phyloP scores from a whole-genome alignment of 2,113 vertebrate genomes.

The Sinocyclocheilus maitianheensis region DNA sequence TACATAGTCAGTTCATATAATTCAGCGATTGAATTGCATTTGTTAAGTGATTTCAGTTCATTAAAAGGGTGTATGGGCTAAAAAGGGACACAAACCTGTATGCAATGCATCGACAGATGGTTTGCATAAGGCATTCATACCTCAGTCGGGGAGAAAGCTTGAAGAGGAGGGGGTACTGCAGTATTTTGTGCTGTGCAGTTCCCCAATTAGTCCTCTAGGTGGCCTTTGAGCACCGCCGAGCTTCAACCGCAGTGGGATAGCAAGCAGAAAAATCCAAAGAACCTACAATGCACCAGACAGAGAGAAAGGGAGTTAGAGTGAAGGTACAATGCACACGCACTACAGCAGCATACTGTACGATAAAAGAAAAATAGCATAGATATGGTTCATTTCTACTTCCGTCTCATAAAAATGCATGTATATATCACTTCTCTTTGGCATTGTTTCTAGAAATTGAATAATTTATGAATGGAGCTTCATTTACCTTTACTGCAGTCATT shows the following conservation, averaged over 20 bases:
- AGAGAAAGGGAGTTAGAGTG: constrained; percentile 25
- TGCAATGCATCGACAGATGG: constrained; percentile 41
- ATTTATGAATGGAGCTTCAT: constrained; percentile 27
- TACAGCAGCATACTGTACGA: constrained; percentile 30
- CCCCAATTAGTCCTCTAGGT: constrained; percentile 62
- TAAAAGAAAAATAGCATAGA: not conserved
- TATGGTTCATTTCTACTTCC: not conserved
- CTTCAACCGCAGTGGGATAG: constrained; percentile 51
- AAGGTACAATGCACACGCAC: constrained; percentile 35
- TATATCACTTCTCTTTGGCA: not conserved
- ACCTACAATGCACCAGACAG: constrained; percentile 41
- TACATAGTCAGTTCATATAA: constrained; percentile 2
- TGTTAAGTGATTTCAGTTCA: not conserved
- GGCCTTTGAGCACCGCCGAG: constrained; percentile 63
- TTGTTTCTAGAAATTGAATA: constrained; percentile 9
- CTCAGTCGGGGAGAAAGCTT: constrained; percentile 27
- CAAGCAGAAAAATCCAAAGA: constrained; percentile 36
- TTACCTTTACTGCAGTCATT: constrained; percentile 47
- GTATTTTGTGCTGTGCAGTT: constrained; percentile 67
- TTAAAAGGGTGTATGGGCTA: not conserved
- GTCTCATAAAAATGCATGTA: not conserved
- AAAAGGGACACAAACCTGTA: constrained; percentile 21
- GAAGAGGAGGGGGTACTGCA: constrained; percentile 62
- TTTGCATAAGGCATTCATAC: constrained; percentile 40
- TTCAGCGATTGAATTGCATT: constrained; percentile 6